Percentiles rank a stretch among this genome's conserved stretches.
Conservation (phyloP, 37 sponge, comb jelly and placozoan genomes). For the Crambe crambe region DNA sequence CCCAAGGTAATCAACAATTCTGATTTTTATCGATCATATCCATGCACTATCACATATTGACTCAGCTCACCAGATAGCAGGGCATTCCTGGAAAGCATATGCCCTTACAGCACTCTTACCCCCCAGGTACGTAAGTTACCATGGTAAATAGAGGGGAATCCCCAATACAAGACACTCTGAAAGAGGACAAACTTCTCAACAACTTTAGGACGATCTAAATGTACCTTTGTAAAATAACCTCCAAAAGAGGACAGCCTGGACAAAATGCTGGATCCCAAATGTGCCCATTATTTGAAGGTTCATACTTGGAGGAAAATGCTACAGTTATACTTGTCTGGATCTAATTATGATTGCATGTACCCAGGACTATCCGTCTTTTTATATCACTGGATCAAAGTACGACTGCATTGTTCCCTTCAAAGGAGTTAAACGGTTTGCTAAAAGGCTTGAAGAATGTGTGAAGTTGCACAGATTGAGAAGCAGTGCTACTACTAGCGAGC, state of each 20-base stretch:
- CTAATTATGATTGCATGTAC: not conserved
- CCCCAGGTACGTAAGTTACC: constrained; percentile 24
- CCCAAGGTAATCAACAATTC: too few species aligned
- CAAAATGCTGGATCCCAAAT: too few species aligned
- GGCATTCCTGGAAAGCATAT: not conserved
- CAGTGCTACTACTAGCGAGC: not conserved
- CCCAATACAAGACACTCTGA: too few species aligned
- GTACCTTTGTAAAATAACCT: not conserved
- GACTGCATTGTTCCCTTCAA: constrained; percentile 25
- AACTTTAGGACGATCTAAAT: too few species aligned
- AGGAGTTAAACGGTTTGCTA: constrained; percentile 20
- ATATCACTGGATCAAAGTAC: constrained; percentile 15
- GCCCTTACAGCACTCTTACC: constrained; percentile 15
- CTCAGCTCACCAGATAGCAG: not conserved
- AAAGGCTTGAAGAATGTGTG: not conserved
- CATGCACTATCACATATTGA: too few species aligned
- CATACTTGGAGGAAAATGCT: too few species aligned
- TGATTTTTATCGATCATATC: too few species aligned
- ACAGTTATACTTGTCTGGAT: too few species aligned
- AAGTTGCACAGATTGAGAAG: not conserved
- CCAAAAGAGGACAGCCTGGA: not conserved
- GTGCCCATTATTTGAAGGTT: not conserved
- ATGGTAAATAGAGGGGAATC: too few species aligned
- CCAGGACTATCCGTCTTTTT: constrained; percentile 41
- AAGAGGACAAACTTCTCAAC: too few species aligned